Percentiles rank a stretch among this genome's conserved stretches.
phyloP scores from a whole-genome alignment of 2,888 invertebrate genomes.

The Spilosoma lubricipeda region DNA sequence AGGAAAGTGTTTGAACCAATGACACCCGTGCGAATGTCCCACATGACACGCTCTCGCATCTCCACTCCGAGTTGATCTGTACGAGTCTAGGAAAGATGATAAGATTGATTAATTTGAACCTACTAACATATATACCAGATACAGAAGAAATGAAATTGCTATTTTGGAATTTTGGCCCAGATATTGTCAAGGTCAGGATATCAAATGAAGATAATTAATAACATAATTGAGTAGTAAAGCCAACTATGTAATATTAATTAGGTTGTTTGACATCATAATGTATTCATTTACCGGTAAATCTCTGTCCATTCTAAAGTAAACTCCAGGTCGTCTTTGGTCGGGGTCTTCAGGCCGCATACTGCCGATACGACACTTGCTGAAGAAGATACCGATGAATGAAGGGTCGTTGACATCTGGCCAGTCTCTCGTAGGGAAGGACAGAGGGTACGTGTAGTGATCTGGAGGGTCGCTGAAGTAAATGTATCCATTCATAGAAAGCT shows the following conservation, averaged over 20 bases:
- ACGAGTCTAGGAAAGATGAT: constrained; percentile 79
- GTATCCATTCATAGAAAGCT: constrained; percentile 94
- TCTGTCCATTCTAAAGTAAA: constrained; percentile 91
- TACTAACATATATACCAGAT: too few relatives aligned
- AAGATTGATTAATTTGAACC: neutral
- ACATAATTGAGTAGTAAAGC: too few relatives aligned
- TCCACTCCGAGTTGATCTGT: constrained; percentile 95
- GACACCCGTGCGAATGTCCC: constrained; percentile 96
- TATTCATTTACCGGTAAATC: constrained; percentile 74
- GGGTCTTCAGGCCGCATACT: constrained; percentile 89
- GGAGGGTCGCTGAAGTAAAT: constrained; percentile 97
- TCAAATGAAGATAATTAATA: too few relatives aligned
- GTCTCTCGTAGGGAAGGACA: constrained; percentile 94
- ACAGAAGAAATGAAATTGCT: too few relatives aligned
- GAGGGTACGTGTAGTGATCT: constrained; percentile 92
- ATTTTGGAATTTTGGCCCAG: too few relatives aligned
- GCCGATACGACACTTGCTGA: constrained; percentile 95
- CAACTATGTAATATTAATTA: too few relatives aligned
- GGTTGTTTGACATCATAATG: neutral
- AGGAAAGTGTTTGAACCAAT: constrained; percentile 96
- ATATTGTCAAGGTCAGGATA: too few relatives aligned
- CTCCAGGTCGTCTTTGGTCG: constrained; percentile 92
- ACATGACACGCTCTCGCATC: constrained; percentile 93
- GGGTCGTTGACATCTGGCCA: constrained; percentile 96
- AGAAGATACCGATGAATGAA: constrained; percentile 97